Percentiles rank a stretch among this genome's conserved stretches.
Conservation (phyloP, 2,113 vertebrate genomes). For the Myotis brandtii region DNA sequence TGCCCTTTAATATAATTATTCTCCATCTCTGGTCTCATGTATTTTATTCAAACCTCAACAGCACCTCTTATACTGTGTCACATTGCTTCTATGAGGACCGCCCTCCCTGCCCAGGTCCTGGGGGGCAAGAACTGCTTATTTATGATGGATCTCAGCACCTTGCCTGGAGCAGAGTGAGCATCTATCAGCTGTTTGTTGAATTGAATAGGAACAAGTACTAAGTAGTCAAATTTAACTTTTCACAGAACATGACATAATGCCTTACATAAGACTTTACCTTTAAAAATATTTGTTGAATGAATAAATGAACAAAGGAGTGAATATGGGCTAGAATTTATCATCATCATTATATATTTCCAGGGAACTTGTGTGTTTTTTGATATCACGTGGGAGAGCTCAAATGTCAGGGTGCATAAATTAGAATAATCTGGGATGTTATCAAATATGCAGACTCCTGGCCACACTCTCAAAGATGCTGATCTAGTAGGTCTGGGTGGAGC, state of each 20-base stretch:
- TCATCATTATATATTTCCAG: not conserved
- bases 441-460: not conserved
- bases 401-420: conserved; percentile 43
- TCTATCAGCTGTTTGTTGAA: not conserved
- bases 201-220: not conserved
- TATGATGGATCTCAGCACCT: not conserved
- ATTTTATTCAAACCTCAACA: not conserved
- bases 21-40: not conserved
- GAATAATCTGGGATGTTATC: not conserved
- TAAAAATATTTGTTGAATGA: not conserved
- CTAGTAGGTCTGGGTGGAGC: not conserved
- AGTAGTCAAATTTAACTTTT: conserved; percentile 36
- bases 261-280: conserved; percentile 3
- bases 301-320: not conserved
- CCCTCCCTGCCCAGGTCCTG: not conserved
- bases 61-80: not conserved
- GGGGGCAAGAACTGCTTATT: not conserved
- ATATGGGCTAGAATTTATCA: not conserved
- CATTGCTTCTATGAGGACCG: not conserved
- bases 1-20: not conserved
- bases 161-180: not conserved
- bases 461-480: conserved; percentile 13
- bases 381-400: not conserved
- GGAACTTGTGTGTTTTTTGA: conserved; percentile 10
- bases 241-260: not conserved